Percentiles rank a stretch among this genome's conserved stretches.
Conservation (phyloP, 2,113 vertebrate genomes). For the Tachycineta bicolor region DNA sequence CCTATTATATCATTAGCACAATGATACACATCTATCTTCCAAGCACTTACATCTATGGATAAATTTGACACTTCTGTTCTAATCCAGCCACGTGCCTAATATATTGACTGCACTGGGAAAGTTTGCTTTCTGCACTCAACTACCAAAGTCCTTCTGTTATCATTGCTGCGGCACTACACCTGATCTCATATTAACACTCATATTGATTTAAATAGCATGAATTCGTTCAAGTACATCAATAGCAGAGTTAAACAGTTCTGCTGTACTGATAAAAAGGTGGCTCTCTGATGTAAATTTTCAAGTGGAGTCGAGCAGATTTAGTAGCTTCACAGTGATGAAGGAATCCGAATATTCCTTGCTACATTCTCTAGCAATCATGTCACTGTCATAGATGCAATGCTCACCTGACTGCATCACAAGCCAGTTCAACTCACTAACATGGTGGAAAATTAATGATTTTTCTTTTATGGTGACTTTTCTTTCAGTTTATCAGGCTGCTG, state of each 20-base stretch:
- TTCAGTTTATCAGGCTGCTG: not conserved
- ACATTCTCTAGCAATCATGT: not conserved
- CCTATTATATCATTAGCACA: conserved; percentile 3
- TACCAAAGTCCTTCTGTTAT: not conserved
- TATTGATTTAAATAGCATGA: not conserved
- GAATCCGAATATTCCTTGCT: not conserved
- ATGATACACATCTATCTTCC: not conserved
- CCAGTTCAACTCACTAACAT: not conserved
- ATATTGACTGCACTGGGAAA: not conserved
- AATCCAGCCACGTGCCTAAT: not conserved
- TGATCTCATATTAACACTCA: not conserved
- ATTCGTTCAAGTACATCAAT: not conserved
- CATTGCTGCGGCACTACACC: not conserved
- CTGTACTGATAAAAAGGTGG: not conserved
- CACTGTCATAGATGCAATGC: not conserved
- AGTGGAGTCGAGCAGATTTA: not conserved
- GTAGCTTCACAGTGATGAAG: not conserved
- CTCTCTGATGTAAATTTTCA: not conserved
- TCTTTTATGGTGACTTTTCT: not conserved
- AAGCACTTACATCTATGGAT: not conserved
- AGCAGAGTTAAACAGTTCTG: not conserved
- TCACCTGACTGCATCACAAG: not conserved
- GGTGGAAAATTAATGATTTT: not conserved
- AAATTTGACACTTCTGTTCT: not conserved
- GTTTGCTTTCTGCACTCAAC: not conserved